Evolutionary conservation across 2,113 vertebrate species (phyloP).

Genomic region (Tachycineta bicolor): DNA sequence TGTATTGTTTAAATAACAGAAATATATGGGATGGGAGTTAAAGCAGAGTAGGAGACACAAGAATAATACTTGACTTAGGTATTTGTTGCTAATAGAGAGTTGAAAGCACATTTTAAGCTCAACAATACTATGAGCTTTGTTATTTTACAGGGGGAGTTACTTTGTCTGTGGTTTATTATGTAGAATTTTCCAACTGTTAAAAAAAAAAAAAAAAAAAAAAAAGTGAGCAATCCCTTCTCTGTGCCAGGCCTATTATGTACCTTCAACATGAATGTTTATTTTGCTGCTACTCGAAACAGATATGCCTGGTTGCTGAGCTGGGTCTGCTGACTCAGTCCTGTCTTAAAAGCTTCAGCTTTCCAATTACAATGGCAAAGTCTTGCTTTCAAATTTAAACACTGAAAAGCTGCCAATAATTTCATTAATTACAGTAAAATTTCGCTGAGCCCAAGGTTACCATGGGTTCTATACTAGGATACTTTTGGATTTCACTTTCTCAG

Average conservation of each 20-base stretch:
- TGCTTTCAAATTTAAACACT: conserved; percentile 2
- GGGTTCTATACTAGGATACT: neutral
- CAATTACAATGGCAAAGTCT: neutral
- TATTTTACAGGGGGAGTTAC: neutral
- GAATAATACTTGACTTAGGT: neutral
- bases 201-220: neutral
- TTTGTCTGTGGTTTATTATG: conserved; percentile 13
- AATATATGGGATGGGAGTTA: neutral
- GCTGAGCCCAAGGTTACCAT: neutral
- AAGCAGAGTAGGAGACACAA: neutral
- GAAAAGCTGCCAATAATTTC: neutral
- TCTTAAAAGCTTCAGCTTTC: conserved; percentile 17
- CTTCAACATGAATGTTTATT: conserved; percentile 44
- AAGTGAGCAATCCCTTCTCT: neutral
- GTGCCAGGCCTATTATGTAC: conserved; percentile 34
- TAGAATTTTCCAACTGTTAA: neutral
- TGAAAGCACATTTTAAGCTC: neutral
- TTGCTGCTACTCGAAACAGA: conserved; percentile 20
- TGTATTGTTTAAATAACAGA: neutral
- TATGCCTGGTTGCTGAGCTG: conserved; percentile 22
- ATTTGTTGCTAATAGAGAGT: neutral
- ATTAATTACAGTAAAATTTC: neutral
- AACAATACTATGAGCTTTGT: neutral
- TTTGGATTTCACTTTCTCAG: neutral
- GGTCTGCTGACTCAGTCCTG: conserved; percentile 49